Evolutionary conservation across 1,140 invertebrate genomes (phyloP).

Genomic region (Drosophila repleta): DNA sequence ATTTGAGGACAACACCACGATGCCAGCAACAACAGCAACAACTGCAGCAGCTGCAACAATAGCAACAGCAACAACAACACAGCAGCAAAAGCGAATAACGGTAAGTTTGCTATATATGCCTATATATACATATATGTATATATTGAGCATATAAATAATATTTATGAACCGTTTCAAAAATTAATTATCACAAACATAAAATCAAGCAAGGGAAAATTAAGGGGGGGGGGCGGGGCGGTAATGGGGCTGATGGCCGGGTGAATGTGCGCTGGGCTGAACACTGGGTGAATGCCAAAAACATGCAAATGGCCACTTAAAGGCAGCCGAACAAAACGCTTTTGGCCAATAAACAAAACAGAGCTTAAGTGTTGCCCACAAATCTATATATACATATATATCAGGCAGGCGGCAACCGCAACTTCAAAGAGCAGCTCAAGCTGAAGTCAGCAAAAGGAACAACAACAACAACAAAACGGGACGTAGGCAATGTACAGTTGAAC

Average conservation of each 20-base stretch:
- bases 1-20: conserved; percentile 88
- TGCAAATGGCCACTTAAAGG: conserved; percentile 76
- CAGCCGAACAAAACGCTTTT: conserved; percentile 57
- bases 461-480: conserved; percentile 8
- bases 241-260: conserved; percentile 4
- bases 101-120: conserved; percentile 26
- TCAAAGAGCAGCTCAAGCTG: background rate
- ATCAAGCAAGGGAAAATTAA: conserved; percentile 43
- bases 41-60: conserved; percentile 23
- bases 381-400: conserved; percentile 15
- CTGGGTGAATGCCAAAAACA: conserved; percentile 60
- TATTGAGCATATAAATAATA: conserved; percentile 14
- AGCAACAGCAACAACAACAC: conserved; percentile 29
- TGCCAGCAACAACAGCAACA: conserved; percentile 44
- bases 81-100: conserved; percentile 18
- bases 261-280: background rate
- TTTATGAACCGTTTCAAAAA: conserved; percentile 56
- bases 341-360: conserved; percentile 71
- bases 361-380: conserved; percentile 48
- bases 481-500: conserved; percentile 27
- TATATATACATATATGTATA: conserved; percentile 2
- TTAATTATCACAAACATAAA: conserved; percentile 69
- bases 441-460: background rate
- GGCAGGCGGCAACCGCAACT: conserved; percentile 5
- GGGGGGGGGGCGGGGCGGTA: conserved; percentile 14